A percentile compares a stretch with the other conserved stretches of the same genome.
Evolutionary conservation across 2,797 vertebrate species (phyloP).

Genomic region (Leptoclinus maculatus): DNA sequence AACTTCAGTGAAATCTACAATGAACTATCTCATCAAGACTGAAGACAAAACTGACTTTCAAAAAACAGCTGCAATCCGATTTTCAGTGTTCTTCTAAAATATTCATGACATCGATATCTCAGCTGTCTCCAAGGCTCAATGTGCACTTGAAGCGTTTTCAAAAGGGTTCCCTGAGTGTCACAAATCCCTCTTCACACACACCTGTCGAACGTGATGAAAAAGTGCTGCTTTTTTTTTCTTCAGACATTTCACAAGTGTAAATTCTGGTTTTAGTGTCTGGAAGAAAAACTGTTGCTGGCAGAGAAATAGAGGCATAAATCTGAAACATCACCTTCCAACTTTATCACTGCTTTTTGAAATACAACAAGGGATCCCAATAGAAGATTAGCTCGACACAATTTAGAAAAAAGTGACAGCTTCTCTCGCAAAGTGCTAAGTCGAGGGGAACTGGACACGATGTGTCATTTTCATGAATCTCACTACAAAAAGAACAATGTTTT

Average conservation of each 20-base stretch:
- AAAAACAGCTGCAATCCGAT: constrained; percentile 30
- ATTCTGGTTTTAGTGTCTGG: neutral
- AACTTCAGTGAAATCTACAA: constrained; percentile 51
- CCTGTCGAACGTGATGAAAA: constrained; percentile 23
- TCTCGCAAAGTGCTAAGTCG: neutral
- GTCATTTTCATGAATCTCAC: neutral
- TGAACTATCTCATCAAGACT: constrained; percentile 47
- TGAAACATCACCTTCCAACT: constrained; percentile 1
- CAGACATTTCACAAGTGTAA: constrained; percentile 4
- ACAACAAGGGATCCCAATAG: neutral
- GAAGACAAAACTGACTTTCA: constrained; percentile 31
- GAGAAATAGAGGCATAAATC: neutral
- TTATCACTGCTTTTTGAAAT: neutral
- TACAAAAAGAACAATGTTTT: neutral
- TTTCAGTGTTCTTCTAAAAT: constrained; percentile 45
- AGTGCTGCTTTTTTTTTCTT: constrained; percentile 1
- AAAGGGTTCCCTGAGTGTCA: constrained; percentile 14
- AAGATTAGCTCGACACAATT: neutral
- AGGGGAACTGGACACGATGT: too few relatives aligned
- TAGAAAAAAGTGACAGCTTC: neutral
- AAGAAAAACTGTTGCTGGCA: constrained; percentile 8
- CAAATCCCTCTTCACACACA: constrained; percentile 18
- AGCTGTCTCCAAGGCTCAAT: constrained; percentile 34
- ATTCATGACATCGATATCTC: constrained; percentile 40
- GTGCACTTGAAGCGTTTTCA: constrained; percentile 33